These are phyloP conservation scores for Mareca strepera DNA, from an alignment of 2,797 vertebrate species.

Conservation along the genomic window DNA sequence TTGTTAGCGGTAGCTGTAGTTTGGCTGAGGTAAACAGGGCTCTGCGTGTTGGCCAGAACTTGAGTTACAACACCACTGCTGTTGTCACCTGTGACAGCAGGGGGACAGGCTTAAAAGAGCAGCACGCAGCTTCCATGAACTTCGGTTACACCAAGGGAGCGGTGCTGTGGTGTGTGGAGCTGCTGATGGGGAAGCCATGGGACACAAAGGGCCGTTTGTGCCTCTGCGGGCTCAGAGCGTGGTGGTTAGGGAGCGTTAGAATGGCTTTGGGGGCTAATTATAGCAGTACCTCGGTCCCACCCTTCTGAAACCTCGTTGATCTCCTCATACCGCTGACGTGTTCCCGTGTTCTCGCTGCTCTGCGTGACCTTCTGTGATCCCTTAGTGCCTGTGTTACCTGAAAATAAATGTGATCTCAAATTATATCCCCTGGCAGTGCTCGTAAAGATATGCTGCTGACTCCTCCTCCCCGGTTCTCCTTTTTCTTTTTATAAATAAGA, in stretches of 20 bases:
- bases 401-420: accelerated
- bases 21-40: background rate
- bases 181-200: background rate
- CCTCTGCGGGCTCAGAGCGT: background rate
- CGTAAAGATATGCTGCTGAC: accelerated
- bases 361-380: background rate
- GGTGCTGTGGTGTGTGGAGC: background rate
- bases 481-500: background rate
- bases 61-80: background rate
- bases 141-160: background rate
- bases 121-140: background rate
- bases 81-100: background rate
- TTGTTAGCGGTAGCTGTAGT: background rate
- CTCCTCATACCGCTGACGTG: accelerated
- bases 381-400: background rate
- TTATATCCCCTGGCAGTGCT: background rate
- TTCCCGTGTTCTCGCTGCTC: background rate
- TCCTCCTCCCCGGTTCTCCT: accelerated
- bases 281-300: background rate
- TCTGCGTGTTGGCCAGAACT: background rate
- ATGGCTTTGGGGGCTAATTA: conserved; percentile 17
- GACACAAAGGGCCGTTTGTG: background rate
- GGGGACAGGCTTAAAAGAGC: background rate
- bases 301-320: background rate
- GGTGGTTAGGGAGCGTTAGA: background rate